A percentile compares a stretch with the other conserved stretches of the same genome.
These are phyloP conservation scores for Glomeris marginata DNA, from an alignment of 2,888 invertebrate species.

Conservation along the genomic window DNA sequence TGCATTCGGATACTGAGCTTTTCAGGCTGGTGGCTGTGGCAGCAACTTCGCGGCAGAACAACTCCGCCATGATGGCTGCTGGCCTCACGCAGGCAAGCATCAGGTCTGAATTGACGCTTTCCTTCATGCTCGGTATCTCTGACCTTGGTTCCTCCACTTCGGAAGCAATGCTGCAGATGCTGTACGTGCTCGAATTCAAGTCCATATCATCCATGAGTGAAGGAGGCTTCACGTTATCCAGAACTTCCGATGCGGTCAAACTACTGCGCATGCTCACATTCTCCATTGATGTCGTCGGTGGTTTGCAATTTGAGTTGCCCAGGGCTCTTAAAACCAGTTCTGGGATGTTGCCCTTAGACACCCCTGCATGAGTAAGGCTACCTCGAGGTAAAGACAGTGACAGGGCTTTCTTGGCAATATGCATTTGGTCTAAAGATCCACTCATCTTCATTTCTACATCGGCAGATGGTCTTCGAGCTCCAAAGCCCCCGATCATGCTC, in stretches of 20 bases:
- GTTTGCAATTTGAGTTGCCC: neutral
- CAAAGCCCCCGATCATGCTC: constrained; percentile 19
- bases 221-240: constrained; percentile 70
- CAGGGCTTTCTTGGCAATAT: neutral
- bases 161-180: constrained; percentile 66
- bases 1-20: constrained; percentile 30
- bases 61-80: constrained; percentile 22
- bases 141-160: constrained; percentile 44
- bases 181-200: constrained; percentile 66
- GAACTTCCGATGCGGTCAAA: constrained; percentile 16
- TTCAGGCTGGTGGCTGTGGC: constrained; percentile 26
- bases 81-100: constrained; percentile 38
- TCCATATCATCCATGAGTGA: constrained; percentile 59
- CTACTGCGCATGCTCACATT: constrained; percentile 14
- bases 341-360: constrained; percentile 16
- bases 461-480: constrained; percentile 10
- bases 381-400: neutral
- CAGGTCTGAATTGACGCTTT: constrained; percentile 19
- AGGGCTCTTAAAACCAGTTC: constrained; percentile 18
- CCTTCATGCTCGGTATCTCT: constrained; percentile 11
- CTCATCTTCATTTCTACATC: neutral
- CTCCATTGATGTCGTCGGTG: constrained; percentile 5
- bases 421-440: neutral
- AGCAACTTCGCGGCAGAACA: constrained; percentile 26
- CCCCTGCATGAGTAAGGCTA: constrained; percentile 6